A percentile compares a stretch with the other conserved stretches of the same genome.
Evolutionary conservation across 1,140 invertebrate genomes (phyloP).

Genomic region (Drosophila neocordata): DNA sequence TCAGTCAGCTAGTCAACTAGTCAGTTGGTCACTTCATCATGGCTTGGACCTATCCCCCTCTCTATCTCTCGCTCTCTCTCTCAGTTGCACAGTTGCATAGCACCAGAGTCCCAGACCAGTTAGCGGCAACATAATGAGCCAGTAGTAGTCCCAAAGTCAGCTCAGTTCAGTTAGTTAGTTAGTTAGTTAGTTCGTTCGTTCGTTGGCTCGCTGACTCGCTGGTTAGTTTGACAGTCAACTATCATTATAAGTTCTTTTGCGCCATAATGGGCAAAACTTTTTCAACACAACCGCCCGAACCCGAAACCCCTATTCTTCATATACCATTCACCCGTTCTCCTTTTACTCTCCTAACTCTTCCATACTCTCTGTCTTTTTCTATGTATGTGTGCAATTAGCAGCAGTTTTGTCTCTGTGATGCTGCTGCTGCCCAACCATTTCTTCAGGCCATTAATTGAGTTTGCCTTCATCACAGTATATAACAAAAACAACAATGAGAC

Average conservation of each 20-base stretch:
- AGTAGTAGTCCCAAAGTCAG: slow-evolving; percentile 51
- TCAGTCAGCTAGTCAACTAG: slow-evolving; percentile 8
- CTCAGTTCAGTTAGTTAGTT: slow-evolving; percentile 43
- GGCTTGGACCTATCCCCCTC: slow-evolving; percentile 34
- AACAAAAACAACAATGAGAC: slow-evolving; percentile 23
- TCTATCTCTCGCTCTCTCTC: too few species aligned
- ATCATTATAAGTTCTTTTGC: slow-evolving; percentile 77
- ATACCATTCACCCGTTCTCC: too few species aligned
- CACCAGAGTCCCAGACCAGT: slow-evolving; percentile 28
- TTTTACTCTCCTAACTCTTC: not conserved
- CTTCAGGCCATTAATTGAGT: slow-evolving; percentile 76
- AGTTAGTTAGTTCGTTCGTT: slow-evolving; percentile 58
- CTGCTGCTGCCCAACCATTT: slow-evolving; percentile 56
- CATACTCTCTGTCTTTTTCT: not conserved
- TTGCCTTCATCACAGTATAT: slow-evolving; percentile 28
- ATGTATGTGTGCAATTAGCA: slow-evolving; percentile 66
- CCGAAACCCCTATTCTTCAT: too few species aligned
- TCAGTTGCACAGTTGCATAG: not conserved
- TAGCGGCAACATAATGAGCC: slow-evolving; percentile 62
- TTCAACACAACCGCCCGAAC: slow-evolving; percentile 8
- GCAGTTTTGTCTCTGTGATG: slow-evolving; percentile 68
- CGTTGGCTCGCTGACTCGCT: slow-evolving; percentile 51
- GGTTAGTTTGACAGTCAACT: slow-evolving; percentile 73
- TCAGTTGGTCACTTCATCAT: slow-evolving; percentile 27
- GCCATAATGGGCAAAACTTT: slow-evolving; percentile 74